phyloP scores from a whole-genome alignment of 1,140 invertebrate genomes.

The Hirudo medicinalis region DNA sequence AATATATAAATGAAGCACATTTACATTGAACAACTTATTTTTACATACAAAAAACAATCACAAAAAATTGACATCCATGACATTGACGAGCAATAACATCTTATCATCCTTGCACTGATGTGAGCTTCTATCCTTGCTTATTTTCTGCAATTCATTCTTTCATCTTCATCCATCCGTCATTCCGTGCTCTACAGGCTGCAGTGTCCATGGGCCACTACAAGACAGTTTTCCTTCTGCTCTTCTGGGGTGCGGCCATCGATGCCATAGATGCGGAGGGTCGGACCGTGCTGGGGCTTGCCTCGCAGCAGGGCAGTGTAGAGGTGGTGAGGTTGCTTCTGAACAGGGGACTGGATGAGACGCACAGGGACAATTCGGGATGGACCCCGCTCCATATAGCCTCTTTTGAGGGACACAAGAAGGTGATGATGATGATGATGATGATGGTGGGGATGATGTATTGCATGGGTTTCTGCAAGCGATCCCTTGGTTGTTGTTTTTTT shows the following conservation, averaged over 20 bases:
- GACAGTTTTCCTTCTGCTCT: slow-evolving; percentile 64
- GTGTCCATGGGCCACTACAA: slow-evolving; percentile 70
- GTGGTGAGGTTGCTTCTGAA: slow-evolving; percentile 77
- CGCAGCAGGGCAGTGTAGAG: slow-evolving; percentile 65
- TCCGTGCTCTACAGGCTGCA: slow-evolving; percentile 46
- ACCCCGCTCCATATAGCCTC: slow-evolving; percentile 80
- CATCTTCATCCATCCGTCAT: too few species aligned
- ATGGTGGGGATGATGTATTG: too few species aligned
- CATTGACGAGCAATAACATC: too few species aligned
- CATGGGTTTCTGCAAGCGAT: too few species aligned
- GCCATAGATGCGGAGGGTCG: slow-evolving; percentile 78
- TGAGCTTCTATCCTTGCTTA: too few species aligned
- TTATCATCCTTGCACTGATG: too few species aligned
- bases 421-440: slow-evolving; percentile 32
- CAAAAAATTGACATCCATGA: too few species aligned
- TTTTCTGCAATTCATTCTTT: too few species aligned
- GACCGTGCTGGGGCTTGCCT: slow-evolving; percentile 63
- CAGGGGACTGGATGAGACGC: slow-evolving; percentile 56
- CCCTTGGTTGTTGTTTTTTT: not conserved
- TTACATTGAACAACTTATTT: too few species aligned
- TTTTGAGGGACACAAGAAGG: slow-evolving; percentile 79
- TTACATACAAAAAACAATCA: too few species aligned
- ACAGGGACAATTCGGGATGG: slow-evolving; percentile 61
- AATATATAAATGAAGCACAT: too few species aligned
- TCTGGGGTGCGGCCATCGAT: slow-evolving; percentile 78